Percentiles rank a stretch among this genome's conserved stretches.
Conservation (phyloP, 2,113 vertebrate genomes). For the Elachura formosa region DNA sequence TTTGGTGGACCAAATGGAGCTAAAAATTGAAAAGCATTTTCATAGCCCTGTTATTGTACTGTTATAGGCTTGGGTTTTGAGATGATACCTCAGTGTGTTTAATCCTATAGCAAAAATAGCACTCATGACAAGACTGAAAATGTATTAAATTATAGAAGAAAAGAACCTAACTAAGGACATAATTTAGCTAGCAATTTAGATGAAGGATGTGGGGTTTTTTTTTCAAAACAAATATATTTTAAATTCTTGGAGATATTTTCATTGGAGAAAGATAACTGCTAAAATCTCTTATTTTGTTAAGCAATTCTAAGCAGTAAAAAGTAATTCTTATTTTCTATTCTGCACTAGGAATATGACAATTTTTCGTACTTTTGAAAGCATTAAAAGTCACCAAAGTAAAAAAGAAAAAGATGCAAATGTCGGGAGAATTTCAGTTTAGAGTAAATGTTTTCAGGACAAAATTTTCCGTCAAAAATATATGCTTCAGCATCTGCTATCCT, state of each 20-base stretch:
- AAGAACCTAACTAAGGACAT: background rate
- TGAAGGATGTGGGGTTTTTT: background rate
- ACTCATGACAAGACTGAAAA: background rate
- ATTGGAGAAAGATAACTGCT: background rate
- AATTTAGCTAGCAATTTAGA: background rate
- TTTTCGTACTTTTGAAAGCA: background rate
- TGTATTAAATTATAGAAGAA: background rate
- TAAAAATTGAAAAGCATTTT: background rate
- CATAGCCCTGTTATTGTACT: background rate
- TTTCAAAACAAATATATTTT: background rate
- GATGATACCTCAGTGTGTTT: background rate
- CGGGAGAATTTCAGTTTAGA: background rate
- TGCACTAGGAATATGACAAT: background rate
- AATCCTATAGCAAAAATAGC: background rate
- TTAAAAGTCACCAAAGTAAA: background rate
- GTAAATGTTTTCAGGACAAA: background rate
- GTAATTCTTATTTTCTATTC: background rate
- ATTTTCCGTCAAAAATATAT: background rate
- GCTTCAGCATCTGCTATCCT: background rate
- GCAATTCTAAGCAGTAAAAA: background rate
- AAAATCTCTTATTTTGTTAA: background rate
- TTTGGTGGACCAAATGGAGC: background rate
- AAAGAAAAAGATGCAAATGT: background rate
- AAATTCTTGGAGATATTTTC: background rate
- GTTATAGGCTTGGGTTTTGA: background rate